A percentile compares a stretch with the other conserved stretches of the same genome.
These are phyloP conservation scores for Fopius arisanus DNA, from an alignment of 1,140 invertebrate genomes.

Conservation along the genomic window DNA sequence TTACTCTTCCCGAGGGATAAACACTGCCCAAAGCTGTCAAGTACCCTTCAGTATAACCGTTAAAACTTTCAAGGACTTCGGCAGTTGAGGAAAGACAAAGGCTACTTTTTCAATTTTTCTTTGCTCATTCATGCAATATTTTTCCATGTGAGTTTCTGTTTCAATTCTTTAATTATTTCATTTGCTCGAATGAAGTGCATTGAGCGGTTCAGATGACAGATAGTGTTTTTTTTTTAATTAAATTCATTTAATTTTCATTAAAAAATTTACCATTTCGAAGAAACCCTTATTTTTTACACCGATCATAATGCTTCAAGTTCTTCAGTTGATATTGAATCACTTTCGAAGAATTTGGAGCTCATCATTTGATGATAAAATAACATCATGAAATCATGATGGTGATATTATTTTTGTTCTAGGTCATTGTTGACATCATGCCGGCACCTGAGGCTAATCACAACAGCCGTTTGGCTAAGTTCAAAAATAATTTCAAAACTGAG, in stretches of 20 bases:
- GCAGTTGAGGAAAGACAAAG: neutral
- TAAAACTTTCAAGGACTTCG: neutral
- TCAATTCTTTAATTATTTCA: neutral
- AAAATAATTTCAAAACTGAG: constrained; percentile 44
- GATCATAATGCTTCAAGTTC: too few relatives aligned
- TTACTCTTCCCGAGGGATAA: too few relatives aligned
- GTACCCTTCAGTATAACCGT: neutral
- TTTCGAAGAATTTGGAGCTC: neutral
- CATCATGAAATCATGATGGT: too few relatives aligned
- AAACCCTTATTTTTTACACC: too few relatives aligned
- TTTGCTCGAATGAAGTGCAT: neutral
- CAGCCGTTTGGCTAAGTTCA: constrained; percentile 44
- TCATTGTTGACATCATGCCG: constrained; percentile 2
- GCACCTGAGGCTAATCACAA: neutral
- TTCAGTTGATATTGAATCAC: neutral
- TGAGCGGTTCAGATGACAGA: too few relatives aligned
- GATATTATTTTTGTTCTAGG: neutral
- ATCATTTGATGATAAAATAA: neutral
- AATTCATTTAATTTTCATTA: too few relatives aligned
- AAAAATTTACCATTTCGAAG: too few relatives aligned
- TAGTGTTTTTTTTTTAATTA: too few relatives aligned
- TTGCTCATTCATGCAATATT: neutral
- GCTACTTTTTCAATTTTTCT: neutral
- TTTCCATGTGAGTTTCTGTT: neutral
- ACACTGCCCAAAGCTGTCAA: too few relatives aligned